These are phyloP conservation scores for Magallana ariakensis DNA, from an alignment of 1,140 invertebrate species.

Conservation along the genomic window DNA sequence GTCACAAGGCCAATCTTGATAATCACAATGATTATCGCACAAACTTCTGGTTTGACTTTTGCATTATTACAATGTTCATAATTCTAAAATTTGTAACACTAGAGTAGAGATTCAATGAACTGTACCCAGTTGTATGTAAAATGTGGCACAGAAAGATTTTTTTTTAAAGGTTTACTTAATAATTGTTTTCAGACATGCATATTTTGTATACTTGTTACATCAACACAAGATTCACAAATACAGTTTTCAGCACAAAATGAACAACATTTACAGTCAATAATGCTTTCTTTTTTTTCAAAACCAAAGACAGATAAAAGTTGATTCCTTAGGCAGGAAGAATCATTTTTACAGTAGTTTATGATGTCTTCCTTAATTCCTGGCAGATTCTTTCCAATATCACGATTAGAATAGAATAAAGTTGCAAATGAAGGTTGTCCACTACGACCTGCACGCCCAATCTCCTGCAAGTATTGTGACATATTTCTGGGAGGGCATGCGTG, in stretches of 20 bases:
- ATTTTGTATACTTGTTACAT: constrained; percentile 27
- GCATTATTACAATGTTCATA: not conserved
- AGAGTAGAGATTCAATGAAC: constrained; percentile 41
- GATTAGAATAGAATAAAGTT: constrained; percentile 22
- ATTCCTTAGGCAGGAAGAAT: constrained; percentile 16
- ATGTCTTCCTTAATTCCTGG: constrained; percentile 40
- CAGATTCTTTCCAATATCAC: constrained; percentile 36
- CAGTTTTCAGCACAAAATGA: constrained; percentile 40
- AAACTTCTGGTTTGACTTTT: too few species aligned
- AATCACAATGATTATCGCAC: too few species aligned
- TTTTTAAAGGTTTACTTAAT: not conserved
- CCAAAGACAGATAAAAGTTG: constrained; percentile 38
- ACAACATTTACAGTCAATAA: constrained; percentile 41
- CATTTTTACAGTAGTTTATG: constrained; percentile 46
- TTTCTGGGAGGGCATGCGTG: constrained; percentile 48
- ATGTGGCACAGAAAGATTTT: constrained; percentile 30
- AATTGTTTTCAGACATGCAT: constrained; percentile 4
- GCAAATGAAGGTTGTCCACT: constrained; percentile 42
- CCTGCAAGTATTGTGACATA: constrained; percentile 47
- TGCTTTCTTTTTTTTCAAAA: constrained; percentile 28
- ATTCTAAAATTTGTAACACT: not conserved
- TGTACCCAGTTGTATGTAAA: constrained; percentile 42
- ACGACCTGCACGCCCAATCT: constrained; percentile 48
- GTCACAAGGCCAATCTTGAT: too few species aligned
- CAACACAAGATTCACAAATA: constrained; percentile 19